Evolutionary conservation across 2,797 vertebrate species (phyloP), one percentile per base, ranked within the genome.

Genomic region (Chromis chromis): DNA sequence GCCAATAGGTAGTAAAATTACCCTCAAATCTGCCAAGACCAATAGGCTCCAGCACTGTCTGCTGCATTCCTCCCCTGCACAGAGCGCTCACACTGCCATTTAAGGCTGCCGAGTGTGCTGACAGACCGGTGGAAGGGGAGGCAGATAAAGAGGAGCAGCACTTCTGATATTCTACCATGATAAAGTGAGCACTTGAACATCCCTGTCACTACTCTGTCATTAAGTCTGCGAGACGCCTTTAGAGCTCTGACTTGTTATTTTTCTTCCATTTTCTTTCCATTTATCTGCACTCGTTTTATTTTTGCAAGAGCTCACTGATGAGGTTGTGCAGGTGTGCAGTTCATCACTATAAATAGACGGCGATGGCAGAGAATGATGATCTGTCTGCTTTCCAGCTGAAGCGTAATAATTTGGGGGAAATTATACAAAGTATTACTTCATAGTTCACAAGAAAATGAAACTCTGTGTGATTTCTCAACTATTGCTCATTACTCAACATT

Each of bases 1-100:
- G 90, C 83, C 88, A 92, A 87, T 77, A 89, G 90, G 91, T 91
- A 90, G 91, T 90, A 91, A 91, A 91, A 89, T 87, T 70, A 86
- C 78, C 80, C 86, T 76, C 50, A 76, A 86, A 85, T 81, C 81
- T 86, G 92, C 92, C 92, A 93, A 92, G 87, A 92, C 84, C 87
- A 92, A 93, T 82, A 90, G 44, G 71, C 85, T 76, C 56, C 79
- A 56, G 86, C 67, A 70, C 66, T 14, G 71, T 81, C 79, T 78
- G 63, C 83, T 76, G 76, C 92, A 93, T 94, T 93, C 92, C 92
- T 93, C 74, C 72, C 62, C 82, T 66, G 76, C 82, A 54, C 78
- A 12, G 73, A 83, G 75, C 88, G 80, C 86, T 84, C 80, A 82
- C 78, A 83, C 86, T 86, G 87, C 93, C 93, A 94, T 94, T 90